phyloP scores from a whole-genome alignment of 30 jellyfish, hydroid and myxozoan species.

The Turritopsis dohrnii region DNA sequence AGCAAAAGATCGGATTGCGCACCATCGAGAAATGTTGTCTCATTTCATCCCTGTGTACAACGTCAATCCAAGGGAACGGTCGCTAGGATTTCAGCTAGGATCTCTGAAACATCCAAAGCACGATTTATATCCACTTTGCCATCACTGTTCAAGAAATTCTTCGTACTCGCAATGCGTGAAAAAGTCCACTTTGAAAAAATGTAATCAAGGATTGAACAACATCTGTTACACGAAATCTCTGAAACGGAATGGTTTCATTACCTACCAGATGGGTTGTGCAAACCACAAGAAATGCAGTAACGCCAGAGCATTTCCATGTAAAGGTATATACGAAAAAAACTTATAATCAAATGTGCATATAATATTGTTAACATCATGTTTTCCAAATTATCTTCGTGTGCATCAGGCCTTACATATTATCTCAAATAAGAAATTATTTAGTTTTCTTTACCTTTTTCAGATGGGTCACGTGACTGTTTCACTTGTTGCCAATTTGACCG shows the following conservation, averaged over 20 bases:
- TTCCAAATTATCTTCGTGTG: not conserved
- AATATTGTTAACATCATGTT: too few species aligned
- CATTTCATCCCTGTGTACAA: constrained; percentile 22
- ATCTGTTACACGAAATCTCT: constrained; percentile 45
- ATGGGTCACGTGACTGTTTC: constrained; percentile 48
- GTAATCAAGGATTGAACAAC: constrained; percentile 45
- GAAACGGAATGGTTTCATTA: constrained; percentile 26
- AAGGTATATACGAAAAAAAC: constrained; percentile 25
- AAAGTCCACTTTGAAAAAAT: constrained; percentile 27
- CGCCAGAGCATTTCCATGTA: constrained; percentile 61
- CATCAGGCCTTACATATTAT: too few species aligned
- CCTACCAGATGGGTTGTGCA: constrained; percentile 64
- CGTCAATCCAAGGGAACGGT: constrained; percentile 19
- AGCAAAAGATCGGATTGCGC: constrained; percentile 17
- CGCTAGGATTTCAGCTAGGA: constrained; percentile 43
- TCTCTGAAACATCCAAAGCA: constrained; percentile 54
- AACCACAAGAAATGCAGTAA: constrained; percentile 39
- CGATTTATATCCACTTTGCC: constrained; percentile 49
- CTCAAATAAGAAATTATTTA: not conserved
- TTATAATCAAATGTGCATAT: not conserved
- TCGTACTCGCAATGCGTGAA: constrained; percentile 44
- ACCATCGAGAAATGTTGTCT: constrained; percentile 28
- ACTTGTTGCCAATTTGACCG: constrained; percentile 62
- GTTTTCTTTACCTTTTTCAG: not conserved
- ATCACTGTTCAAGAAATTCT: constrained; percentile 45